Evolutionary conservation across 2,797 vertebrate genomes (phyloP).

Genomic region (Percopsis omiscomaycus): DNA sequence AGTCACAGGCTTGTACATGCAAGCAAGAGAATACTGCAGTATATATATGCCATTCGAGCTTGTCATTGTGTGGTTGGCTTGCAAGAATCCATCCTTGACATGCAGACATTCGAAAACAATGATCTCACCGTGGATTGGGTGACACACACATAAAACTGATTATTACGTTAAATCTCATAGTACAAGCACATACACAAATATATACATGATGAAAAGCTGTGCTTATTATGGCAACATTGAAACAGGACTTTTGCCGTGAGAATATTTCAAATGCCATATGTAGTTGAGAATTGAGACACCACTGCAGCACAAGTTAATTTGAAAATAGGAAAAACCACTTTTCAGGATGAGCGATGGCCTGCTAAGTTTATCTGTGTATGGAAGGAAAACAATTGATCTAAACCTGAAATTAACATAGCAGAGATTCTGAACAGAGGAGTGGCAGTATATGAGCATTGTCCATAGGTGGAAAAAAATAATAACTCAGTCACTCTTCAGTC

Average conservation of each 20-base stretch:
- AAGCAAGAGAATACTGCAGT: slow-evolving; percentile 36
- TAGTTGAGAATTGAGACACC: no score
- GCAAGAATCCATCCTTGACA: slow-evolving; percentile 63
- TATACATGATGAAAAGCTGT: slow-evolving; percentile 37
- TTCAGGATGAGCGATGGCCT: slow-evolving; percentile 25
- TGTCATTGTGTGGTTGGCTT: slow-evolving; percentile 69
- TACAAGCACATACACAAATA: slow-evolving; percentile 43
- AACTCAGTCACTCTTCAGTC: background rate
- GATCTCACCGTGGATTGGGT: slow-evolving; percentile 66
- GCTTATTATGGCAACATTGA: slow-evolving; percentile 21
- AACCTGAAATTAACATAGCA: slow-evolving; percentile 32
- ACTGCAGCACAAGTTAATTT: slow-evolving; percentile 9
- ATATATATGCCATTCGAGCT: slow-evolving; percentile 50
- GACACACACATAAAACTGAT: slow-evolving; percentile 65
- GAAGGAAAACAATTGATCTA: slow-evolving; percentile 34
- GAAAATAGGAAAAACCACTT: slow-evolving; percentile 4
- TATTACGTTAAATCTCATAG: slow-evolving; percentile 48
- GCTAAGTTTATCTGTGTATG: slow-evolving; percentile 40
- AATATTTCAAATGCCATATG: no score
- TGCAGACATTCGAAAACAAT: slow-evolving; percentile 66
- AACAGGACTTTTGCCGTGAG: no score
- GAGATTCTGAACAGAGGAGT: slow-evolving; percentile 21
- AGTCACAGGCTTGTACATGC: slow-evolving; percentile 58
- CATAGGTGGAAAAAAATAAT: slow-evolving; percentile 1
- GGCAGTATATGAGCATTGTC: slow-evolving; percentile 10